phyloP scores from a whole-genome alignment of 2,888 invertebrate genomes.

The Dryobota labecula region DNA sequence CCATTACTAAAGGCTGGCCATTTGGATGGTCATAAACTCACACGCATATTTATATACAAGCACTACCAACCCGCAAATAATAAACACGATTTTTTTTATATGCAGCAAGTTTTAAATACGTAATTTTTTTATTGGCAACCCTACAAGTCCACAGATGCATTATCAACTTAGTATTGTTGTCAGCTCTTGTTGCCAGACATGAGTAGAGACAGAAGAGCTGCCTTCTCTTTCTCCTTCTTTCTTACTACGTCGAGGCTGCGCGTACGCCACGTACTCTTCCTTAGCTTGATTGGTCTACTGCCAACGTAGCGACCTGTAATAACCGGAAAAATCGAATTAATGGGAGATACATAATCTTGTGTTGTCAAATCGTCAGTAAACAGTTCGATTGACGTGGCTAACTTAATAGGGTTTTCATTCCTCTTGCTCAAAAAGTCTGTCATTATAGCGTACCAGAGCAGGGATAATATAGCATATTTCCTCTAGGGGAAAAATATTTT shows the following conservation, averaged over 20 bases:
- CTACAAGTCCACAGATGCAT: constrained; percentile 22
- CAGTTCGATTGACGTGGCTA: neutral
- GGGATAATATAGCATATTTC: no score
- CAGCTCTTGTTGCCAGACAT: constrained; percentile 91
- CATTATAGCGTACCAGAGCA: no score
- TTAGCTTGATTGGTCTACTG: constrained; percentile 98
- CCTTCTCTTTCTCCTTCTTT: constrained; percentile 99
- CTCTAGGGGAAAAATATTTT: no score
- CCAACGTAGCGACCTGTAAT: constrained; percentile 98
- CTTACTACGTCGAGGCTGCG: constrained; percentile 97
- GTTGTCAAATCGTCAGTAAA: neutral
- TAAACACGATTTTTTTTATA: constrained; percentile 1
- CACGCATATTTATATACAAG: neutral
- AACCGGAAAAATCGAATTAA: neutral
- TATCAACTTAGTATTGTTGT: constrained; percentile 60
- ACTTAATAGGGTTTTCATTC: neutral
- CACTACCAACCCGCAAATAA: constrained; percentile 8
- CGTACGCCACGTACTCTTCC: constrained; percentile 99
- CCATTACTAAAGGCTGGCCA: neutral
- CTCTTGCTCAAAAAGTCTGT: no score
- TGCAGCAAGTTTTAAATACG: neutral
- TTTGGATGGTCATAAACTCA: neutral
- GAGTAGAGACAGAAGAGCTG: constrained; percentile 93
- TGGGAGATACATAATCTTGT: neutral
- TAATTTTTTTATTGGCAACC: constrained; percentile 34